Evolutionary conservation across 2,113 vertebrate species (phyloP).

Genomic region (Oryzias melastigma): DNA sequence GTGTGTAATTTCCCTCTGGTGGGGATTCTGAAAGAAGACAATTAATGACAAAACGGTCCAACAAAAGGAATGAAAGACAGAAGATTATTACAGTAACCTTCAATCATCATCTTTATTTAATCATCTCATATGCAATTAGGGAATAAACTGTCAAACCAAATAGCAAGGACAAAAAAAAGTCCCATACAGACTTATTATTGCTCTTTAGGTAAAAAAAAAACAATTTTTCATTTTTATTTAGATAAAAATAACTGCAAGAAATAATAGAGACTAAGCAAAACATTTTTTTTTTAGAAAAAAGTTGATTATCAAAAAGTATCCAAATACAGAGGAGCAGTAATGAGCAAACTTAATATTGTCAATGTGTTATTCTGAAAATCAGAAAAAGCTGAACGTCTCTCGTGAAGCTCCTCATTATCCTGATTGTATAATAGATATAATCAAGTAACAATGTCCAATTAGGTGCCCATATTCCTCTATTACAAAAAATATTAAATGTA

Average conservation of each 20-base stretch:
- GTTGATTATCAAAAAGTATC: constrained; percentile 20
- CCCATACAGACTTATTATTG: constrained; percentile 30
- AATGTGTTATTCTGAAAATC: constrained; percentile 33
- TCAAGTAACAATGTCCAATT: constrained; percentile 61
- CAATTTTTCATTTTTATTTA: constrained; percentile 23
- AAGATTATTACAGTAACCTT: constrained; percentile 17
- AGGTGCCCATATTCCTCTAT: constrained; percentile 26
- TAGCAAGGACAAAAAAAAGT: constrained; percentile 19
- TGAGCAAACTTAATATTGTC: constrained; percentile 38
- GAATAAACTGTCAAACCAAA: constrained; percentile 44
- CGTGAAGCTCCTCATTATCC: constrained; percentile 51
- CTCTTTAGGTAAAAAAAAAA: constrained; percentile 12
- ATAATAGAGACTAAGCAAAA: not conserved
- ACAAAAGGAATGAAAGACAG: constrained; percentile 17
- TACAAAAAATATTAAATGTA: constrained; percentile 22
- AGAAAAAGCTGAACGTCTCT: constrained; percentile 23
- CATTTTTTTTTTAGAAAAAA: constrained; percentile 28
- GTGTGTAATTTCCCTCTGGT: not conserved
- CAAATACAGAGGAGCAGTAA: constrained; percentile 7
- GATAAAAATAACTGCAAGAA: constrained; percentile 30
- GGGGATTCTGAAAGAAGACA: constrained; percentile 1
- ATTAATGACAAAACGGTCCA: constrained; percentile 13
- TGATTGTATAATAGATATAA: constrained; percentile 69
- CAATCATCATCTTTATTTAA: constrained; percentile 32
- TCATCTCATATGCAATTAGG: constrained; percentile 44